A percentile compares a stretch with the other conserved stretches of the same genome.
Conservation (phyloP, 1,140 invertebrate species). For the Drosophila kohkoa region DNA sequence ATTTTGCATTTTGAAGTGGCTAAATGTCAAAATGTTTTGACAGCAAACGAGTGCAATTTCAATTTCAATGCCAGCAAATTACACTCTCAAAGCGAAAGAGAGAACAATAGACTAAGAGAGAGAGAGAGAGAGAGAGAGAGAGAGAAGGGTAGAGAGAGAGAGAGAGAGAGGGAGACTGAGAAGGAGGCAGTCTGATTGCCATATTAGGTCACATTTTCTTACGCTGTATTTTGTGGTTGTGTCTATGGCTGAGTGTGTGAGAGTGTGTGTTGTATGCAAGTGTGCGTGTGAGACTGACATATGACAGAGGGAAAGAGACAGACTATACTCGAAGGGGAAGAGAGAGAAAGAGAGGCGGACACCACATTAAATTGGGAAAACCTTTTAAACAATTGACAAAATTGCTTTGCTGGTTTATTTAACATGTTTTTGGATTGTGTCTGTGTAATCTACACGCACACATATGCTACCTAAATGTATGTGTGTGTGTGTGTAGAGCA, state of each 20-base stretch:
- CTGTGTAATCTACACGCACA: slow-evolving; percentile 30
- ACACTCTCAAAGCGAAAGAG: slow-evolving; percentile 2
- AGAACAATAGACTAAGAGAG: not conserved
- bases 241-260: slow-evolving; percentile 23
- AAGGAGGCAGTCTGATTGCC: slow-evolving; percentile 54
- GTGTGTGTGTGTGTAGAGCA: slow-evolving; percentile 23
- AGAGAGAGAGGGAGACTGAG: not conserved
- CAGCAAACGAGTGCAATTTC: slow-evolving; percentile 63
- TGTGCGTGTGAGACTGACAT: slow-evolving; percentile 42
- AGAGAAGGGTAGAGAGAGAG: not conserved
- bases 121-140: slow-evolving; percentile 12
- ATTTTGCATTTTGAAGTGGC: slow-evolving; percentile 53
- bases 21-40: slow-evolving; percentile 55
- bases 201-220: slow-evolving; percentile 57
- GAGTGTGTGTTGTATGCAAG: slow-evolving; percentile 28
- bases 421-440: slow-evolving; percentile 17
- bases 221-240: slow-evolving; percentile 13
- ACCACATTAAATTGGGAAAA: slow-evolving; percentile 52
- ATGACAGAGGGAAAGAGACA: slow-evolving; percentile 32
- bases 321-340: not conserved
- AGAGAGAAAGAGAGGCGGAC: slow-evolving; percentile 5
- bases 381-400: slow-evolving; percentile 58
- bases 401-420: slow-evolving; percentile 56
- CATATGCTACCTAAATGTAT: slow-evolving; percentile 16
- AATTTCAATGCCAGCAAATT: slow-evolving; percentile 66